Percentiles rank a stretch among this genome's conserved stretches.
Conservation (phyloP, 1,140 invertebrate species). For the Phymastichus coffea region DNA sequence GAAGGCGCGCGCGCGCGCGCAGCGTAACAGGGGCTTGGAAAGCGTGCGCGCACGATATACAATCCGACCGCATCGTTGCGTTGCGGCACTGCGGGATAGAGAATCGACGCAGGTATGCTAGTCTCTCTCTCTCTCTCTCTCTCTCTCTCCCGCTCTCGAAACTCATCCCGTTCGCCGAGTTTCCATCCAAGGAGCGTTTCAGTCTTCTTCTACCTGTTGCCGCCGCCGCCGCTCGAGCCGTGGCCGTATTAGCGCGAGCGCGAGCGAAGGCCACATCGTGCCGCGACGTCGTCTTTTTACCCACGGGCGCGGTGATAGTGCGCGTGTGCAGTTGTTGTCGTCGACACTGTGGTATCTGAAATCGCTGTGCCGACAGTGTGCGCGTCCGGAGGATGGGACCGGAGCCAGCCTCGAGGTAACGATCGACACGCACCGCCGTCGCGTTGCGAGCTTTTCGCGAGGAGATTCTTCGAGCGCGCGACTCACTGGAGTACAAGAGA, state of each 20-base stretch:
- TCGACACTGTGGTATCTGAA: too few relatives aligned
- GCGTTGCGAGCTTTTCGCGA: too few relatives aligned
- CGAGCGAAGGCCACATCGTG: conserved; percentile 29
- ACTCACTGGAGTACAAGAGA: too few relatives aligned
- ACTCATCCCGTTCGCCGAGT: conserved; percentile 2
- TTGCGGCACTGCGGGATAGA: too few relatives aligned
- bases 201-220: conserved; percentile 52
- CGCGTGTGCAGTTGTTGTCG: too few relatives aligned
- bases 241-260: too few relatives aligned
- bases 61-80: too few relatives aligned
- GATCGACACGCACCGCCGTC: background rate
- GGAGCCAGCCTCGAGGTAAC: background rate
- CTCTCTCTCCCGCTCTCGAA: background rate
- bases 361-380: conserved; percentile 1
- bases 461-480: too few relatives aligned
- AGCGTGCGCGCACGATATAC: too few relatives aligned
- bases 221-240: too few relatives aligned
- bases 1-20: too few relatives aligned
- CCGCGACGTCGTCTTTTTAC: conserved; percentile 15
- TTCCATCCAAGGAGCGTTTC: conserved; percentile 13
- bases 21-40: too few relatives aligned
- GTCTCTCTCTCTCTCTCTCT: background rate
- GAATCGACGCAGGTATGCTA: background rate
- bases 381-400: background rate
- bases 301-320: background rate